These are phyloP conservation scores for Manis javanica DNA, from an alignment of 2,797 vertebrate genomes.

Conservation along the genomic window DNA sequence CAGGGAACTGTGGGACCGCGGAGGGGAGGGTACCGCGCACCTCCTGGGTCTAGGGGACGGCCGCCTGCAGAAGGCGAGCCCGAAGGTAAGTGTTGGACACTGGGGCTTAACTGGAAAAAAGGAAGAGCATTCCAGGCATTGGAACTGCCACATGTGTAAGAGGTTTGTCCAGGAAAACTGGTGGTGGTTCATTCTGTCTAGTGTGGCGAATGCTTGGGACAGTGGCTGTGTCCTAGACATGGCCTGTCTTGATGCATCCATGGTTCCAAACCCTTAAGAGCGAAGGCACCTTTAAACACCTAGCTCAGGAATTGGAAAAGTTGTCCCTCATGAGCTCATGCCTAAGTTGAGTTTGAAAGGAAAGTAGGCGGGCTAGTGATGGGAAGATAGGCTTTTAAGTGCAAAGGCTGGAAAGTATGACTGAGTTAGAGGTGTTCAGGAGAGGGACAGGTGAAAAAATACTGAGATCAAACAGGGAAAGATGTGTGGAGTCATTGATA, in stretches of 20 bases:
- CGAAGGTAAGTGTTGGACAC: not conserved
- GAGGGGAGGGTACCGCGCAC: no score
- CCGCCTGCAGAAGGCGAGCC: not conserved
- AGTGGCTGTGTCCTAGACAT: fast-evolving
- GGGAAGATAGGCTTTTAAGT: not conserved
- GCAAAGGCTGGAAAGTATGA: not conserved
- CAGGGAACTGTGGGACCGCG: not conserved
- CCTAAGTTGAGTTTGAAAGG: not conserved
- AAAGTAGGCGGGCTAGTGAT: not conserved
- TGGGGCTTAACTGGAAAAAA: not conserved
- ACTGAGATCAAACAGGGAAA: not conserved
- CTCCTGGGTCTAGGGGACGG: not conserved
- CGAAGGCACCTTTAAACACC: not conserved
- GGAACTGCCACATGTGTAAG: not conserved
- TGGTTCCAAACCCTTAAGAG: not conserved
- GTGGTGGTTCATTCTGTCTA: not conserved
- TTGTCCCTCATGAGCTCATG: not conserved
- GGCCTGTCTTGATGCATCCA: not conserved
- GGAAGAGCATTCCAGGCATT: not conserved
- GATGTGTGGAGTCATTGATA: not conserved
- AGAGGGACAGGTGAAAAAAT: not conserved
- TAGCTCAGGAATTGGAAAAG: not conserved
- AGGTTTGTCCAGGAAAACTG: not conserved
- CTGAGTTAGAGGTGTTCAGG: not conserved
- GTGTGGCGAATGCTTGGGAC: not conserved